Conservation (phyloP, 1,140 invertebrate species). For the Macrotrachela quadricornifera region DNA sequence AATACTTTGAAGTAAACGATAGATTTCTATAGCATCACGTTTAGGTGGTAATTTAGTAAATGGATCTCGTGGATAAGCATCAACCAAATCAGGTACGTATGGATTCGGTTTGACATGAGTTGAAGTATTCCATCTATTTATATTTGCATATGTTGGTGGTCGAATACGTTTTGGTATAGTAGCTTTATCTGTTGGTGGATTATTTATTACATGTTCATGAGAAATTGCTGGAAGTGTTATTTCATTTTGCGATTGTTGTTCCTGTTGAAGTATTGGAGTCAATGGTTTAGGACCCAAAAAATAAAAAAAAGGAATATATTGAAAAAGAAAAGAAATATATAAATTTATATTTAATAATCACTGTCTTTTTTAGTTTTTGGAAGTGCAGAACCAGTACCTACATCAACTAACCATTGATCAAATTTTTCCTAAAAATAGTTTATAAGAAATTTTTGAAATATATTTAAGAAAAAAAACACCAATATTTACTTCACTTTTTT, state of each 20-base stretch:
- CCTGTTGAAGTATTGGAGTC: not conserved
- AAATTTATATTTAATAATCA: not conserved
- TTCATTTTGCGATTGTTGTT: not conserved
- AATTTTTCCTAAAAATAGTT: not conserved
- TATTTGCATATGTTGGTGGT: too few species aligned
- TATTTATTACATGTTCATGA: not conserved
- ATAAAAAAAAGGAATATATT: not conserved
- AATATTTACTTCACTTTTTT: not conserved
- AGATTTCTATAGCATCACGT: conserved; percentile 14
- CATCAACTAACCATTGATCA: conserved; percentile 2
- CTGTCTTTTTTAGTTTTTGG: not conserved
- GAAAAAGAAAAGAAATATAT: not conserved
- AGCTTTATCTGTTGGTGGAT: not conserved
- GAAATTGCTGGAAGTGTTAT: not conserved
- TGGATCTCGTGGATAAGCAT: conserved; percentile 23
- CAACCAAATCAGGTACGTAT: conserved; percentile 18
- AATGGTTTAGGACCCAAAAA: not conserved
- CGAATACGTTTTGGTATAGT: not conserved
- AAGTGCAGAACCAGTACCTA: not conserved
- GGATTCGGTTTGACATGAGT: conserved; percentile 14
- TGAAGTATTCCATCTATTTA: conserved; percentile 20
- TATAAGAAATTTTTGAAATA: conserved; percentile 4
- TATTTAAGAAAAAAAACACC: conserved; percentile 8
- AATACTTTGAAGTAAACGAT: conserved; percentile 14
- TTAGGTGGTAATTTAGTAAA: conserved; percentile 19